Evolutionary conservation across 2,113 vertebrate species (phyloP).

Genomic region (Lasiurus borealis): DNA sequence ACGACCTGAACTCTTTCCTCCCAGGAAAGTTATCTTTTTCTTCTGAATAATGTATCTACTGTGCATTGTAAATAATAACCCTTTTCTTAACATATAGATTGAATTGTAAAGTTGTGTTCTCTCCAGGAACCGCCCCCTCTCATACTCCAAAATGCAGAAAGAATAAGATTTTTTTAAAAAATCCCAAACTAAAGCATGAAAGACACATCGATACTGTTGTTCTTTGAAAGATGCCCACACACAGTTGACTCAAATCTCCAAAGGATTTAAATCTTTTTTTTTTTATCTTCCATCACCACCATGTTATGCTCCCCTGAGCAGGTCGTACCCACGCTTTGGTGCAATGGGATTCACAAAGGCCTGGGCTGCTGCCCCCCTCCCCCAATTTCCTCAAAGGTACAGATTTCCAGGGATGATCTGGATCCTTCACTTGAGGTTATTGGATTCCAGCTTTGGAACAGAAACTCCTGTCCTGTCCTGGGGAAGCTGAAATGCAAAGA

Average conservation of each 20-base stretch:
- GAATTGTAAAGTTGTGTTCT: slow-evolving; percentile 5
- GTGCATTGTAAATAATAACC: neutral
- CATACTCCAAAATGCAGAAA: neutral
- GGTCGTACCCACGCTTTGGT: neutral
- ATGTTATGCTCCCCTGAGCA: slow-evolving; percentile 48
- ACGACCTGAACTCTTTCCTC: slow-evolving; percentile 63
- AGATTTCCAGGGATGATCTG: neutral
- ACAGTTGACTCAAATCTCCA: slow-evolving; percentile 18
- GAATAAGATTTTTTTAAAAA: neutral
- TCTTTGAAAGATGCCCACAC: neutral
- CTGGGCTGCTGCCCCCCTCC: neutral
- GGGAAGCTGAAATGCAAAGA: neutral
- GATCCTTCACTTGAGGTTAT: neutral
- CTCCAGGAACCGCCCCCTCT: neutral
- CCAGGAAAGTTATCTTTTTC: slow-evolving; percentile 30
- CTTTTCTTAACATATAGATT: neutral
- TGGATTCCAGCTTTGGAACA: slow-evolving; percentile 52
- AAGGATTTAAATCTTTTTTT: slow-evolving; percentile 93
- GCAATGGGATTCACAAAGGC: slow-evolving; percentile 53
- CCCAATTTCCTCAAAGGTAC: neutral
- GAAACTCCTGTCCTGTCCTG: neutral
- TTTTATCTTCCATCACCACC: neutral
- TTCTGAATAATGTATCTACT: slow-evolving; percentile 28
- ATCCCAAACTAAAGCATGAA: neutral
- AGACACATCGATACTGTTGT: neutral